These are phyloP conservation scores for Tautogolabrus adspersus DNA, from an alignment of 2,113 vertebrate species.

Conservation along the genomic window DNA sequence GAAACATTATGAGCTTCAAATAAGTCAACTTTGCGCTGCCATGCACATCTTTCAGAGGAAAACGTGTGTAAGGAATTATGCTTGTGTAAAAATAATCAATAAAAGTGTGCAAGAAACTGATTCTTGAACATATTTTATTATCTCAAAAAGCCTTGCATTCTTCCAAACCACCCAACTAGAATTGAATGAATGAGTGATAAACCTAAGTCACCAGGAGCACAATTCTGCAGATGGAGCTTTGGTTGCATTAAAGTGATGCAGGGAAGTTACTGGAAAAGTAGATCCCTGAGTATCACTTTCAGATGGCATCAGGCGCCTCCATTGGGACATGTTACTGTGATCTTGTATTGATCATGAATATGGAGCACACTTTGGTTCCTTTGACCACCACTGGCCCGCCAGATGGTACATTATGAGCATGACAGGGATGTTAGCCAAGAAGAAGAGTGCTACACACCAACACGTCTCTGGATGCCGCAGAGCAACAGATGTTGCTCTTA, in stretches of 20 bases:
- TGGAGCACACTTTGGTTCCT: constrained; percentile 36
- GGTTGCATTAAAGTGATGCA: constrained; percentile 26
- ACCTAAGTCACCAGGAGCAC: neutral
- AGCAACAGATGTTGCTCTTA: constrained; percentile 75
- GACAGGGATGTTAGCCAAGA: constrained; percentile 54
- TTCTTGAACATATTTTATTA: neutral
- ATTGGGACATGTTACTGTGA: constrained; percentile 35
- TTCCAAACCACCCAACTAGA: neutral
- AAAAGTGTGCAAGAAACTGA: neutral
- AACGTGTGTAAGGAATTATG: neutral
- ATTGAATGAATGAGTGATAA: constrained; percentile 34
- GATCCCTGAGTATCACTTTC: constrained; percentile 8
- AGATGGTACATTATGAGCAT: constrained; percentile 65
- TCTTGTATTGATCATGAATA: constrained; percentile 52
- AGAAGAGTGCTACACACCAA: constrained; percentile 29
- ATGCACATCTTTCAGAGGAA: neutral
- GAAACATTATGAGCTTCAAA: constrained; percentile 13
- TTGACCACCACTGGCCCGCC: constrained; percentile 33
- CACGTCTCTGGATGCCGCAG: constrained; percentile 53
- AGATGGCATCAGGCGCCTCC: constrained; percentile 48
- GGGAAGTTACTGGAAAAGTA: constrained; percentile 23
- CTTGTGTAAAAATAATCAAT: neutral
- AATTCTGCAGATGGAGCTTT: constrained; percentile 3
- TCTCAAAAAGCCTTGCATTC: neutral
- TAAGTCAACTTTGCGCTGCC: neutral